Evolutionary conservation across 2,797 vertebrate species (phyloP), one percentile per base, ranked within the genome.

Genomic region (Manis crassicaudata): DNA sequence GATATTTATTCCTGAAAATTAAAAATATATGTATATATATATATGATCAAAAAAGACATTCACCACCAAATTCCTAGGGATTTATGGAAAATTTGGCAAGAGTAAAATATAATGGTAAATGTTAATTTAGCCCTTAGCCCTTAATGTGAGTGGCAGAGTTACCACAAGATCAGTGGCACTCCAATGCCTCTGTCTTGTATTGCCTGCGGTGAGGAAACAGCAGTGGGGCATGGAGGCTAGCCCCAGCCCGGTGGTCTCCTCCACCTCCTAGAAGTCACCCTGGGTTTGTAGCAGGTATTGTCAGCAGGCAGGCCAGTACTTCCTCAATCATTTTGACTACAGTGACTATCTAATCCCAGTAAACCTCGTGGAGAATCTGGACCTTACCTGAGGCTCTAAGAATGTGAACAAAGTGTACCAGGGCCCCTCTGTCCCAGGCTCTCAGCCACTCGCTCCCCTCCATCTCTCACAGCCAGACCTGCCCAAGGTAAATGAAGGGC

Each of bases 61-160:
- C 29, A 67, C 20, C 88, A 27, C 10, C 29, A 70, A 75, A 72
- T 54, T 95, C 3, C 32, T 56, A 56, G 72, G 23, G 11, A 65
- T 35, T 96, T 77, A 63, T 13, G 40, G 16, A 87, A 90, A 88
- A 83, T 32, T 82, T 86, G 37, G 35, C 9, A 46, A 68, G 43
- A 52, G 2, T 16, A 32, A 62, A 87, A 67, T 4, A 37, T 27
- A 56, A 73, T 17, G 16, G 4, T 9, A 54, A 77, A 6, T 37
- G 52, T 40, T 85, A 50, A 84, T 1, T 62, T 56, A 62, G 46
- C 46, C 46, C 0, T 27, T 60, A 65, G 62, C 62, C 50, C 10
- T 72, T 29, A 27, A 14, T 21, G 35, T 4, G 37, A 68, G 37
- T 88, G 72, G 43, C 9, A 70, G 50, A 62, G 20, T 93, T 43